Conservation (phyloP, 2,888 invertebrate species). For the Lasioglossum leucozonium region DNA sequence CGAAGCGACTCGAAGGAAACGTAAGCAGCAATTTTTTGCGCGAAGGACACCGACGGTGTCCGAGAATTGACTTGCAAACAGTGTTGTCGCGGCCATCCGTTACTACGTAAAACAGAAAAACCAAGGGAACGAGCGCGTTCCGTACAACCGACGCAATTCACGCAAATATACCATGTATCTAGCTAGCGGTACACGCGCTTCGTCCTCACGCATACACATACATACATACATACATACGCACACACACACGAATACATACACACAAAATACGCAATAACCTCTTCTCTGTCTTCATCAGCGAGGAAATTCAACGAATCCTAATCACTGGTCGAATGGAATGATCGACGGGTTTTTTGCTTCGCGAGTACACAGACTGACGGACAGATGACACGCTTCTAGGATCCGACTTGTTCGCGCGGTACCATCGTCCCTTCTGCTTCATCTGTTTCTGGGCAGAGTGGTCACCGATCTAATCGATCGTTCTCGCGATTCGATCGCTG, state of each 20-base stretch:
- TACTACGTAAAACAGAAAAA: not conserved
- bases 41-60: not conserved
- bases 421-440: not conserved
- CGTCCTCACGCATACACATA: conserved; percentile 9
- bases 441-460: not conserved
- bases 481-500: not conserved
- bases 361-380: conserved; percentile 7
- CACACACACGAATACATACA: not conserved
- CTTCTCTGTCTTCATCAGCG: conserved; percentile 34
- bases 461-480: not conserved
- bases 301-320: conserved; percentile 45
- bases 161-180: conserved; percentile 20
- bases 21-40: not conserved
- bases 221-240: no score
- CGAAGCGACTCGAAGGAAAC: not conserved
- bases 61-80: not conserved
- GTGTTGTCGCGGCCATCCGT: not conserved
- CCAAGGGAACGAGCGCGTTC: not conserved
- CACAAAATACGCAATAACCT: conserved; percentile 26
- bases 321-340: conserved; percentile 56
- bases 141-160: not conserved
- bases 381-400: conserved; percentile 14
- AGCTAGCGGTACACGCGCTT: conserved; percentile 23
- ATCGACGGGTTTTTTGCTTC: conserved; percentile 36
- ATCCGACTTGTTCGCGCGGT: not conserved